Conservation (phyloP, 2,797 vertebrate genomes). For the Pteronotus mesoamericanus region DNA sequence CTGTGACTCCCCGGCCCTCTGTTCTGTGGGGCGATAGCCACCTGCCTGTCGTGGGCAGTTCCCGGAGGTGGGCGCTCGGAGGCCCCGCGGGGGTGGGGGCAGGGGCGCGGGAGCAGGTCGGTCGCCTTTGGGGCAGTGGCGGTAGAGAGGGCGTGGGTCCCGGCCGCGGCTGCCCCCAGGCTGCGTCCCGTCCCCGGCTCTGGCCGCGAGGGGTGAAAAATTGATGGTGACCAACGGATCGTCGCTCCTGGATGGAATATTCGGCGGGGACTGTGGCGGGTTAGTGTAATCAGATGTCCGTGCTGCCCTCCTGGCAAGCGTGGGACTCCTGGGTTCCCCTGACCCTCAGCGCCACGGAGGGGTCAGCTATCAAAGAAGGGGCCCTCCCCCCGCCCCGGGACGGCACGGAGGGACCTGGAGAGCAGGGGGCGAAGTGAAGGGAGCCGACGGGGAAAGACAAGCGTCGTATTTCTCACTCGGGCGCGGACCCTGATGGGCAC, state of each 20-base stretch:
- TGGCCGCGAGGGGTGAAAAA: constrained; percentile 55
- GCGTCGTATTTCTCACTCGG: background rate
- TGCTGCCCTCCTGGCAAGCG: constrained; percentile 2
- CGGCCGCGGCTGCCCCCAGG: background rate
- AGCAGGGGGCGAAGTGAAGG: background rate
- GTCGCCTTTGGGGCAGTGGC: background rate
- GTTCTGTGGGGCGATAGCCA: background rate
- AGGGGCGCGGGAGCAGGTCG: background rate
- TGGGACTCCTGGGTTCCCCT: constrained; percentile 53
- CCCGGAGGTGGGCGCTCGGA: background rate
- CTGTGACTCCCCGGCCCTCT: background rate
- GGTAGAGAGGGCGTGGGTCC: background rate
- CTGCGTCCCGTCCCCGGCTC: background rate
- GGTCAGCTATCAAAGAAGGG: background rate
- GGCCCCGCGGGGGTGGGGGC: background rate
- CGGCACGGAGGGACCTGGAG: background rate
- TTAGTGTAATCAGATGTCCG: constrained; percentile 35
- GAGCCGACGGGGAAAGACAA: background rate
- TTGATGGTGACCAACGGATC: constrained; percentile 65
- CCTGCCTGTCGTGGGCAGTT: background rate
- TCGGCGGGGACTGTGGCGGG: background rate
- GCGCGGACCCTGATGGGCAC: too few species aligned
- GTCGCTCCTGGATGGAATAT: constrained; percentile 5
- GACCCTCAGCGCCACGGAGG: background rate
- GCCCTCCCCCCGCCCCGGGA: background rate